Base-by-base conservation (phyloP, 2,113 vertebrate species). In the Bombycilla garrulus region DNA sequence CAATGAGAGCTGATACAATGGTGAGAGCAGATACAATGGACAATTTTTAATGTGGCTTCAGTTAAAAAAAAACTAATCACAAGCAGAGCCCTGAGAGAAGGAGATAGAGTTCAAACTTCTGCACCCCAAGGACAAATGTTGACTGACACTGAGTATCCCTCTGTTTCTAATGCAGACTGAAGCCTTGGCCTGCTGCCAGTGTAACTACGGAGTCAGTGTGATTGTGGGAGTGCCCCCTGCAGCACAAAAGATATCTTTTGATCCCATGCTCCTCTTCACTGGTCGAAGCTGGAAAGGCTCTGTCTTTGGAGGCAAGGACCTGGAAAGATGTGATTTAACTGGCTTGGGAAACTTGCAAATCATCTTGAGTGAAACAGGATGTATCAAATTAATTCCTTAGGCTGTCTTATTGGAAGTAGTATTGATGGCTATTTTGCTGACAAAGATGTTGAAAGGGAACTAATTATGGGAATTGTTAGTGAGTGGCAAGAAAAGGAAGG, bases 211-310 rank as follows among this genome's bases (percentile, higher is more conserved):
- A 10, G 88, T 96, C 69, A 98, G 98, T 2, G 97, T 99, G 74
- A 97, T 98, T 7, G 98, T 98, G n/a, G 98, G 98, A 21, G 48
- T 94, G 22, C 51, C 98, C 88, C 98, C 98, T 48, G 23, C 98
- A 94, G 65, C 94, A 61, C 8, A 98, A 60, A 69, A 93, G 0
- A 91, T 99, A 81, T 93, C 26, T 4, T 96, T 98, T 14, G 23
- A 93, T 40, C 98, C 98, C 9, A 82, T 97, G 72, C 96, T 98
- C 21, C 78, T 99, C 66, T 97, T 99, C 73, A 92, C 96, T 84
- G 98, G 98, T 25, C 96, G 98, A 28, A 98, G 92, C 3, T 96
- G 99, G 96, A 98, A 98, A 90, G 98, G 98, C 21, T 98, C 97
- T 0, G 35, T 98, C 69, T 99, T 99, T 97, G 98, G 99, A 96